Percentiles rank a stretch among this genome's conserved stretches.
phyloP scores from a whole-genome alignment of 2,113 vertebrate species.

The Beaufortia kweichowensis region DNA sequence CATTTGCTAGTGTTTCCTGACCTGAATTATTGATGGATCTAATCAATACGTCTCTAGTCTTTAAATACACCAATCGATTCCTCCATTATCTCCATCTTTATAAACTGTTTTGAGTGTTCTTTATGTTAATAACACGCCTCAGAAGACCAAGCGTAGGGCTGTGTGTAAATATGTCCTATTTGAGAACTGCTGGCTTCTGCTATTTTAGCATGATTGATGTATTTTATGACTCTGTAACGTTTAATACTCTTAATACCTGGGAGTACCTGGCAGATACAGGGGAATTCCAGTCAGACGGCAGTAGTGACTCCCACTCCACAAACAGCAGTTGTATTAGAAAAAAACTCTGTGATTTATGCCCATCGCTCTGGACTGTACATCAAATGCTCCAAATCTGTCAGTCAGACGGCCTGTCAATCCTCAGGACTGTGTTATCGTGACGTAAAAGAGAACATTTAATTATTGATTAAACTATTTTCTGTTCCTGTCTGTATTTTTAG shows the following conservation, averaged over 20 bases:
- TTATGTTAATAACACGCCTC: slow-evolving; percentile 13
- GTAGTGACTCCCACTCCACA: slow-evolving; percentile 33
- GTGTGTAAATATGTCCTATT: not conserved
- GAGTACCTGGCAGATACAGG: slow-evolving; percentile 54
- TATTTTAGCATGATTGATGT: not conserved
- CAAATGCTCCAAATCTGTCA: slow-evolving; percentile 74
- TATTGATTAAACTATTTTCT: slow-evolving; percentile 70
- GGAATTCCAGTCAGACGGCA: slow-evolving; percentile 47
- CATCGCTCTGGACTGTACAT: slow-evolving; percentile 43
- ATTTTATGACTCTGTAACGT: slow-evolving; percentile 35
- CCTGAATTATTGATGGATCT: slow-evolving; percentile 49
- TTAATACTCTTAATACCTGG: slow-evolving; percentile 48
- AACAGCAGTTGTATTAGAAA: not conserved
- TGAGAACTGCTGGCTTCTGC: not conserved
- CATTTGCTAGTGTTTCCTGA: slow-evolving; percentile 25
- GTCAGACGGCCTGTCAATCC: slow-evolving; percentile 66
- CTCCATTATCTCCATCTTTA: slow-evolving; percentile 47
- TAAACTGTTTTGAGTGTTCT: slow-evolving; percentile 21
- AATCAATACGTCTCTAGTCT: slow-evolving; percentile 48
- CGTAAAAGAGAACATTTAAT: slow-evolving; percentile 68
- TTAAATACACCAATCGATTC: slow-evolving; percentile 46
- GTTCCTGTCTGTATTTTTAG: slow-evolving; percentile 29
- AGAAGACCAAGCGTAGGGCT: not conserved
- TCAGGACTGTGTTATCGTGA: slow-evolving; percentile 46
- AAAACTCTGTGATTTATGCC: not conserved